Evolutionary conservation across 2,797 vertebrate species (phyloP), one percentile per base, ranked within the genome.

Genomic region (Acipenser oxyrinchus): DNA sequence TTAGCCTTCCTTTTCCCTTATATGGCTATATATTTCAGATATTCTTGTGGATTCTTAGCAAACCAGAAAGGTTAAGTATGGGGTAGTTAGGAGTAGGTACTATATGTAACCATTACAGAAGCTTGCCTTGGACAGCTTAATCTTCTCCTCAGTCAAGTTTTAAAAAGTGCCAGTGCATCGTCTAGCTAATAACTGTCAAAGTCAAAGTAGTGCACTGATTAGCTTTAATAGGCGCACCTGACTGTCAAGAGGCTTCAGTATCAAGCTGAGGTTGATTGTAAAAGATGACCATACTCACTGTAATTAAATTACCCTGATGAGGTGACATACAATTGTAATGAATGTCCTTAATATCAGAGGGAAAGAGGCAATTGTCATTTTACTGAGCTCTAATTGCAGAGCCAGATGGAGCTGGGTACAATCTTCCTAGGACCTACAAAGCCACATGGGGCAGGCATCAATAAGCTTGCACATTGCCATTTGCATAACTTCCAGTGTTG

Each of bases 261-360:
- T 62, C 48, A 13, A 51, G 8, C 49, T 49, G 50, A 60, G 49
- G 59, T 52, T 63, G 62, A 64, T 67, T 58, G 53, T 55, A 55
- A 55, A 55, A 55, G 53, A 55, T 55, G 9, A 60, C 49, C 49
- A 49, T 67, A 51, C 10, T 49, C 49, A 23, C 49, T 67, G 62
- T 64, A 67, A 63, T 64, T 55, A 70, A 67, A 70, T 63, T 64
- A 67, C 49, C 49, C 6, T 60, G 61, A 67, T 64, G 62, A 64
- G 69, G 23, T 70, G 52, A 70, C 63, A 52, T 15, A 10, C 50
- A 67, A 70, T 51, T 12, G 62, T 53, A 64, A 67, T 67, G 55
- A 63, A 70, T 66, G 60, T 61, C 68, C 48, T 62, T 53, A 15
- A 48, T 18, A 13, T 23, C 49, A 10, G 51, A 53, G 51, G 11